phyloP scores from a whole-genome alignment of 2,888 invertebrate genomes.

The Alentia gelatinosa region DNA sequence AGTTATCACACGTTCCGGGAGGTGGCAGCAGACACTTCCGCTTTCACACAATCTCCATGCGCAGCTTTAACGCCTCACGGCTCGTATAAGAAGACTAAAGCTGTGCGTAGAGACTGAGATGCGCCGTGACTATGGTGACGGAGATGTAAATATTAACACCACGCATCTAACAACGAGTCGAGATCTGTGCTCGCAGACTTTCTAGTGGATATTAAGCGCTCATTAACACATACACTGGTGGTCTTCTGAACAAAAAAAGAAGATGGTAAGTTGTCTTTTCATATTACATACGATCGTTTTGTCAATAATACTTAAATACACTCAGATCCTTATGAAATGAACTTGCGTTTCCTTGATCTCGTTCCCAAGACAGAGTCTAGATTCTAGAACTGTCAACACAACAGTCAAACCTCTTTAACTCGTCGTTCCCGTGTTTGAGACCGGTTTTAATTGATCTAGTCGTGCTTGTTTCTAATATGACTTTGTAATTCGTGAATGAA shows the following conservation, averaged over 20 bases:
- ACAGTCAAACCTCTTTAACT: no score
- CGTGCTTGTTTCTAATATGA: no score
- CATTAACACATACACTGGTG: not conserved
- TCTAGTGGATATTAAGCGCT: not conserved
- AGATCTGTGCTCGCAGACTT: not conserved
- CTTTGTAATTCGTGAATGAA: no score
- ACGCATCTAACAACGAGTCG: constrained; percentile 26
- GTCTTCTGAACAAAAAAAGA: not conserved
- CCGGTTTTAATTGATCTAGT: no score
- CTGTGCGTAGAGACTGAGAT: not conserved
- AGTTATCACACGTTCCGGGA: no score
- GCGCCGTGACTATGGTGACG: constrained; percentile 20
- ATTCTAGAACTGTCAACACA: no score
- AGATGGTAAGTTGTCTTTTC: constrained; percentile 28
- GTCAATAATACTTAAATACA: no score
- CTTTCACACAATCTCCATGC: not conserved
- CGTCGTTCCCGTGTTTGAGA: no score
- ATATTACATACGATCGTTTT: no score
- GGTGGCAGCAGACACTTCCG: not conserved
- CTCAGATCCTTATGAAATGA: no score
- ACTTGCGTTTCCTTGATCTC: no score
- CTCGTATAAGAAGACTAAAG: not conserved
- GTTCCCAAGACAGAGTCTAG: no score
- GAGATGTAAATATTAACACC: not conserved
- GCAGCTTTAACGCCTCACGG: not conserved